Conservation (phyloP, 2,113 vertebrate genomes). For the Siniperca knerii region DNA sequence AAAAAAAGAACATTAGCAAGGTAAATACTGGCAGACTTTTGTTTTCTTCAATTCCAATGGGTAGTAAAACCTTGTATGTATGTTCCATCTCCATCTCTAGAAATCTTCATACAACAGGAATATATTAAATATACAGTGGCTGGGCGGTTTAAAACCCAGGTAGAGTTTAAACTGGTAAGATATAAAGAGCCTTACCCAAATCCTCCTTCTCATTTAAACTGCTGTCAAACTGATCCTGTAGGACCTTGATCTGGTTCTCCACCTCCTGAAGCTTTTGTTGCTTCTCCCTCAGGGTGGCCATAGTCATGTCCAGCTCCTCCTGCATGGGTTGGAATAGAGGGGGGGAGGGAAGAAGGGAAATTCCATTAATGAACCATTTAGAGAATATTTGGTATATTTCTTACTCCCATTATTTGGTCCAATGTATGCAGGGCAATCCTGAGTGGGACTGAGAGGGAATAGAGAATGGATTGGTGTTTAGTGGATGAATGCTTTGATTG, state of each 20-base stretch:
- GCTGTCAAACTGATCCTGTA: slow-evolving; percentile 88
- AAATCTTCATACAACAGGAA: neutral
- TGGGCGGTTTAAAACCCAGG: neutral
- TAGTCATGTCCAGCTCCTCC: slow-evolving; percentile 87
- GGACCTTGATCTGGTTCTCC: slow-evolving; percentile 83
- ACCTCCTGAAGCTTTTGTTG: slow-evolving; percentile 85
- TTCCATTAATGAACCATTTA: neutral
- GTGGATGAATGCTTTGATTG: neutral
- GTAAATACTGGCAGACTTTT: neutral
- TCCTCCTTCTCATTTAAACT: slow-evolving; percentile 86
- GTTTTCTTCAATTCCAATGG: neutral
- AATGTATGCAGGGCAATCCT: neutral
- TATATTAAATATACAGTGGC: neutral
- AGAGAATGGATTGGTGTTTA: neutral
- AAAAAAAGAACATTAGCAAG: neutral
- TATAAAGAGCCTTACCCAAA: slow-evolving; percentile 78
- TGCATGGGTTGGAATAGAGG: slow-evolving; percentile 47
- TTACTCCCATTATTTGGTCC: neutral
- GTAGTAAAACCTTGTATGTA: slow-evolving; percentile 1
- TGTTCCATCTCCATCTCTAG: neutral
- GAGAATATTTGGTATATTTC: neutral
- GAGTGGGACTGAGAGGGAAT: neutral
- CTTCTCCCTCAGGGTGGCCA: slow-evolving; percentile 86
- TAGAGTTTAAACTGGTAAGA: neutral
- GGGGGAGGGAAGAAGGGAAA: neutral